These are phyloP conservation scores for Chaunax sp. DNA, from an alignment of 2,797 vertebrate genomes.

Conservation along the genomic window DNA sequence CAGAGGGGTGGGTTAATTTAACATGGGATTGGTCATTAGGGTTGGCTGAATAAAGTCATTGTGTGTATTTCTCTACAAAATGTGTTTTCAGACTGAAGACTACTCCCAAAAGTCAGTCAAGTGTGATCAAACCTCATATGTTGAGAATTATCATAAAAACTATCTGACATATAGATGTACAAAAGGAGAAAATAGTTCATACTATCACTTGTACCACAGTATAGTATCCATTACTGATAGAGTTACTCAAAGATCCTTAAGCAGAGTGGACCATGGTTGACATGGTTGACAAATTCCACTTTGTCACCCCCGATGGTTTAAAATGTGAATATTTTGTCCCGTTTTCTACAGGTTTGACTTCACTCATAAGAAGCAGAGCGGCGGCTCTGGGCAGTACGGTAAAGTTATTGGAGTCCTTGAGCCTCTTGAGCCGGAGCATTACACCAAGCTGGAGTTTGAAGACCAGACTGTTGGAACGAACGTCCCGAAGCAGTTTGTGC, in stretches of 20 bases:
- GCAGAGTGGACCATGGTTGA: too few relatives aligned
- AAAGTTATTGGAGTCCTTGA: slow-evolving; percentile 93
- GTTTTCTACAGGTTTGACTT: slow-evolving; percentile 89
- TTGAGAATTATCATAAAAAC: too few relatives aligned
- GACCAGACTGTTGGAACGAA: slow-evolving; percentile 94
- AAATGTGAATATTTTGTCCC: neutral
- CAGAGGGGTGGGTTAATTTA: too few relatives aligned
- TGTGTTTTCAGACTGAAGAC: too few relatives aligned
- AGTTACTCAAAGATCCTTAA: neutral
- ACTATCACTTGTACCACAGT: too few relatives aligned
- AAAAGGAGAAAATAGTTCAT: too few relatives aligned
- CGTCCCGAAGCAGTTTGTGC: slow-evolving; percentile 94
- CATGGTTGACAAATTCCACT: neutral
- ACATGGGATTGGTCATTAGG: too few relatives aligned
- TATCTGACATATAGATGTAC: too few relatives aligned
- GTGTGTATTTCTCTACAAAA: too few relatives aligned
- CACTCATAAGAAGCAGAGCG: slow-evolving; percentile 95
- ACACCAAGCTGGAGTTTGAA: slow-evolving; percentile 92
- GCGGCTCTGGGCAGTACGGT: slow-evolving; percentile 94
- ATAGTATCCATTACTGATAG: neutral
- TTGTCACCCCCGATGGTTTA: neutral
- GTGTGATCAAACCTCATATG: too few relatives aligned
- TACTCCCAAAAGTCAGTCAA: too few relatives aligned
- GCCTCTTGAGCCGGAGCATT: slow-evolving; percentile 87
- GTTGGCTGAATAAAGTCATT: too few relatives aligned